Percentiles rank a stretch among this genome's conserved stretches.
These are phyloP conservation scores for Panagrolaimus sp. DNA, from an alignment of 1,140 invertebrate species.

Conservation along the genomic window DNA sequence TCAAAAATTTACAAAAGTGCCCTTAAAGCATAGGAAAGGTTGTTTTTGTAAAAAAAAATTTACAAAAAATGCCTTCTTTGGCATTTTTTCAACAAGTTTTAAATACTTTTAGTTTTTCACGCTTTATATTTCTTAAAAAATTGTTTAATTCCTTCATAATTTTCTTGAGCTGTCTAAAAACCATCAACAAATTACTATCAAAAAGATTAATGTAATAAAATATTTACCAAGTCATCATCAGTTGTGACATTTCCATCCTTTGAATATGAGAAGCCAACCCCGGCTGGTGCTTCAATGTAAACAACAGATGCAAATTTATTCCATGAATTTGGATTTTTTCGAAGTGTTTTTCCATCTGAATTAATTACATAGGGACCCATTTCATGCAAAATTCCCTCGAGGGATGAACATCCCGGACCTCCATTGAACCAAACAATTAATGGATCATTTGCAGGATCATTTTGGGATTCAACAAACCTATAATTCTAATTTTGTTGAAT, in stretches of 20 bases:
- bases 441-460: background rate
- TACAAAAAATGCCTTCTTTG: too few relatives aligned
- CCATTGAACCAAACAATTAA: constrained; percentile 64
- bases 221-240: too few relatives aligned
- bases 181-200: background rate
- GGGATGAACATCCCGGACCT: constrained; percentile 64
- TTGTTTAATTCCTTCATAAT: constrained; percentile 63
- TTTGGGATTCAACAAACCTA: constrained; percentile 30
- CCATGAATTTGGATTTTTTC: constrained; percentile 62
- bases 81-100: too few relatives aligned
- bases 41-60: too few relatives aligned
- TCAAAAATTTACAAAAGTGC: too few relatives aligned
- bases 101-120: too few relatives aligned
- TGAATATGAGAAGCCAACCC: too few relatives aligned
- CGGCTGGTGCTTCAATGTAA: too few relatives aligned
- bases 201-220: background rate
- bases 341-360: constrained; percentile 54
- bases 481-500: constrained; percentile 29
- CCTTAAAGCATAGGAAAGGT: too few relatives aligned
- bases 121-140: constrained; percentile 65
- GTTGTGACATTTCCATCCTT: too few relatives aligned
- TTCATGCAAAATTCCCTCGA: constrained; percentile 63
- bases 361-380: constrained; percentile 62
- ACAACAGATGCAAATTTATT: constrained; percentile 49
- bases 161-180: constrained; percentile 60